Evolutionary conservation across 1,140 invertebrate species (phyloP), one percentile per base, ranked within the genome.

Genomic region (Venturia canescens): DNA sequence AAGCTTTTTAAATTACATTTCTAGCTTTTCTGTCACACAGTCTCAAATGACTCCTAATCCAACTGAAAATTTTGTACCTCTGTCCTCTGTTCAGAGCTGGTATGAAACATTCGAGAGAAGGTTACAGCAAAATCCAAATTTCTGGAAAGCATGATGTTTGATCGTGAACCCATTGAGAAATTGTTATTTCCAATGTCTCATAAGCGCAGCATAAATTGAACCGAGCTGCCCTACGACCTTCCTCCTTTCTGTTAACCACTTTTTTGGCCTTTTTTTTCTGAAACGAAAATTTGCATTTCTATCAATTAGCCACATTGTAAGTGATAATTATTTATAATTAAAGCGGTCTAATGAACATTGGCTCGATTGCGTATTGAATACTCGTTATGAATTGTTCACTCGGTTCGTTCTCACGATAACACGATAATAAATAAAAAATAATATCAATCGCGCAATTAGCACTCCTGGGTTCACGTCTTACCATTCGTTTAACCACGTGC

Each of bases 111-210:
- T 99, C 88, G 95, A 98, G 86, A 92, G 98, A 87, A 93, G 97
- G 84, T 91, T 99, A 78, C 94, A 96, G 87, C 95, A 97, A 83
- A 98, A 99, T 93, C 98, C 98, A 1, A 96, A 98, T 88, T 99
- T 99, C 90, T 99, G 98, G 98, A 97, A 96, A 89, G 93, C 89
- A 81, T 94, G 90, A 92, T 89, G 71, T 11, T 57, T 21, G 3
- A 48, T 44, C 44, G 0, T 53, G 27, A 3, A 16, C 2, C 9
- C 29, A 15, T 31, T 11, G 27, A 16, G 29, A 69, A 3, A 63
- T 63, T 23, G 60, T 26, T 63, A 26, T 63, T 63, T 63, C 23
- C 60, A 26, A 63, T 3, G 21, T 13, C 11, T 13, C n/a, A 29
- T 69, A 31, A 2, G 29, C n/a, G 27, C 66, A 21, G 50, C 50